phyloP scores from a whole-genome alignment of 2,113 vertebrate species.

The Rhagologus leucostigma region DNA sequence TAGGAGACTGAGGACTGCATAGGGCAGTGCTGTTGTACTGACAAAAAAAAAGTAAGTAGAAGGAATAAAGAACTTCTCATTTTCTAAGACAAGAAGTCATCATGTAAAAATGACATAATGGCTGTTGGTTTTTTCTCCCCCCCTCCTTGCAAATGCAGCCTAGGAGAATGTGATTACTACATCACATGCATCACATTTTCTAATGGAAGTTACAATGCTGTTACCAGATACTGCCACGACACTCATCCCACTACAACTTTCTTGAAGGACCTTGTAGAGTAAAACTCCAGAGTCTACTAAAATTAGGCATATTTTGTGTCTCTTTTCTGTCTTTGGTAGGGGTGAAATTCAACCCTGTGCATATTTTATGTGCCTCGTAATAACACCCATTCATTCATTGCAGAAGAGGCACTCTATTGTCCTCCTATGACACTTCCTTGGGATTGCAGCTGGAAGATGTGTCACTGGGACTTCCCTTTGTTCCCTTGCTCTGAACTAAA shows the following conservation, averaged over 20 bases:
- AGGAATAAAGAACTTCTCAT: neutral
- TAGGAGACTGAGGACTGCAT: neutral
- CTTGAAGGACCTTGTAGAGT: neutral
- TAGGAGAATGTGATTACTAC: neutral
- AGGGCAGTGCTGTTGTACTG: neutral
- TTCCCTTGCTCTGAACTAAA: neutral
- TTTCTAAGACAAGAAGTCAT: neutral
- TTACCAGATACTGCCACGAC: neutral
- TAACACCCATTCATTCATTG: neutral
- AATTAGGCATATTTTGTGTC: neutral
- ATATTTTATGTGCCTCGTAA: neutral
- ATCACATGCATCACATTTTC: neutral
- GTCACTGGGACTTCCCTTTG: neutral
- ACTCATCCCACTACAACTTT: neutral
- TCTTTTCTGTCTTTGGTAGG: neutral
- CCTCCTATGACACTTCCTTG: neutral
- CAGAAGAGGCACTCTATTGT: neutral
- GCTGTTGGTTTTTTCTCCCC: neutral
- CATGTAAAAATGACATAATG: neutral
- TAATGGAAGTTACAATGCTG: neutral
- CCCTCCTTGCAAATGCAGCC: neutral
- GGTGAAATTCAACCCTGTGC: neutral
- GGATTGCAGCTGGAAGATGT: slow-evolving; percentile 16
- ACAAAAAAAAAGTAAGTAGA: neutral
- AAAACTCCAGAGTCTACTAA: neutral